Conservation (phyloP, 2,888 invertebrate genomes). For the Ditylenchus weischeri region DNA sequence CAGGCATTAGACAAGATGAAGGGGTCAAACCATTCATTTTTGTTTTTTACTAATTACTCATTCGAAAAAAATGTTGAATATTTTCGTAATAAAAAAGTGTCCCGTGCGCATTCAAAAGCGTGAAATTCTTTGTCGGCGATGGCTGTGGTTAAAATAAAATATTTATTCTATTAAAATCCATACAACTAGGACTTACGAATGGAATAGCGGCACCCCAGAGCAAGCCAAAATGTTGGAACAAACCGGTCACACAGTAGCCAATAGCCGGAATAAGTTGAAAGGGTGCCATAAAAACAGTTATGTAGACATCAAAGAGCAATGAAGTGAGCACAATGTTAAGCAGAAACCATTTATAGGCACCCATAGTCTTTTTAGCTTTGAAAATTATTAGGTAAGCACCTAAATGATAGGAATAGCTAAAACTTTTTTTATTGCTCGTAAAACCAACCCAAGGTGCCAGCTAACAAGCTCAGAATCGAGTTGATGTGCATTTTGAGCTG, state of each 20-base stretch:
- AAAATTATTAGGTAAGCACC: neutral
- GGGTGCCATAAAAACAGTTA: conserved; percentile 2
- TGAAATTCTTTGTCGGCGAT: too few relatives aligned
- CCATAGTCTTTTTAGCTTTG: neutral
- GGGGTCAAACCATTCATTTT: too few relatives aligned
- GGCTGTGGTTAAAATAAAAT: too few relatives aligned
- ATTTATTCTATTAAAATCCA: too few relatives aligned
- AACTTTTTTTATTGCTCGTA: neutral
- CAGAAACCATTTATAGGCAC: conserved; percentile 7
- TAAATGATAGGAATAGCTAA: neutral
- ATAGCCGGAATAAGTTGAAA: neutral
- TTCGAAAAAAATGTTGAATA: too few relatives aligned
- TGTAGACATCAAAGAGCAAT: conserved; percentile 3
- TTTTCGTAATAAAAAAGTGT: too few relatives aligned
- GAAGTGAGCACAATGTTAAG: conserved; percentile 5
- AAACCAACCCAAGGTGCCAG: neutral
- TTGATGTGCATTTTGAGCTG: conserved; percentile 2
- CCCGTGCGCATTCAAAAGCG: too few relatives aligned
- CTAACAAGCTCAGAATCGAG: neutral
- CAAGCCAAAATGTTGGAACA: neutral
- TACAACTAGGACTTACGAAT: neutral
- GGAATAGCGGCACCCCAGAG: neutral
- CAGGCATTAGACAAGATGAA: too few relatives aligned
- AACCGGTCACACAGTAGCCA: neutral
- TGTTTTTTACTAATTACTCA: too few relatives aligned